Conservation (phyloP, 2,888 invertebrate genomes). For the Yponomeuta cagnagella region DNA sequence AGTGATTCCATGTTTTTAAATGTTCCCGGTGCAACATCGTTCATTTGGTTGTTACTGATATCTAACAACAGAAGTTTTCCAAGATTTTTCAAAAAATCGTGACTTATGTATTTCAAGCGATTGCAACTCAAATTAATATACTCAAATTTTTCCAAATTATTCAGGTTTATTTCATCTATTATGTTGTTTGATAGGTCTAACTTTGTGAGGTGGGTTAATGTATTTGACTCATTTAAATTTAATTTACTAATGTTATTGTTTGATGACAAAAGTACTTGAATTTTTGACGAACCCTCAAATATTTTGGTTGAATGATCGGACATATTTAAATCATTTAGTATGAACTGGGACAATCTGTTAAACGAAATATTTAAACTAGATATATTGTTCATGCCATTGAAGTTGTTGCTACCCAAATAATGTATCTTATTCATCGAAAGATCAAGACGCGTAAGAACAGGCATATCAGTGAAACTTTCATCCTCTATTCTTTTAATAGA, state of each 20-base stretch:
- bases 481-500: slow-evolving; percentile 41
- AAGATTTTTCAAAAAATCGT: background rate
- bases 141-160: background rate
- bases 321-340: slow-evolving; percentile 34
- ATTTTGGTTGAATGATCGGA: slow-evolving; percentile 21
- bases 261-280: slow-evolving; percentile 41
- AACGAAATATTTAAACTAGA: slow-evolving; percentile 53
- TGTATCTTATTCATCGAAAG: slow-evolving; percentile 49
- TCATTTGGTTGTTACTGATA: background rate
- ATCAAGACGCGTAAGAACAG: slow-evolving; percentile 47
- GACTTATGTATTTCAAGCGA: background rate
- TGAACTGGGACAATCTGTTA: slow-evolving; percentile 40
- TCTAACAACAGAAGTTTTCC: background rate
- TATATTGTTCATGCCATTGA: slow-evolving; percentile 44
- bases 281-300: slow-evolving; percentile 33
- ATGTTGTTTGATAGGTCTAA: background rate
- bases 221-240: slow-evolving; percentile 43
- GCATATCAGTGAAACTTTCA: slow-evolving; percentile 46
- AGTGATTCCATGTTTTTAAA: background rate
- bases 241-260: slow-evolving; percentile 46
- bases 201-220: background rate
- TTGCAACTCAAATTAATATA: background rate
- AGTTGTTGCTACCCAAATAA: slow-evolving; percentile 39
- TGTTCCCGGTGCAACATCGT: background rate
- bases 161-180: background rate